These are phyloP conservation scores for Lycia hirtaria DNA, from an alignment of 2,888 invertebrate species.

Conservation along the genomic window DNA sequence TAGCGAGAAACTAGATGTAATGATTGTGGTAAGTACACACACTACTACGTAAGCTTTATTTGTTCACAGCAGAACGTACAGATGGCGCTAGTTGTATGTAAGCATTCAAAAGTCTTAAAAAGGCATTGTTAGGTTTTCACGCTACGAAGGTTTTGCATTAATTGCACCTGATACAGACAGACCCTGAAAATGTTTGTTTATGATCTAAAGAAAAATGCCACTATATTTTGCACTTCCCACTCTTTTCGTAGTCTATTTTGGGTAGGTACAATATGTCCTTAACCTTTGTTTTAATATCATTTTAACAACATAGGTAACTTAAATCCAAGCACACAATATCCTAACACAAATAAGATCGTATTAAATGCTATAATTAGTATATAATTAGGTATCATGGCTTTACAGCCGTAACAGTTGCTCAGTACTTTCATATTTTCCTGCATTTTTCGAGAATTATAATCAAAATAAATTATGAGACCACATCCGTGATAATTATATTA, in stretches of 20 bases:
- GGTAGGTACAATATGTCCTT: slow-evolving; percentile 2
- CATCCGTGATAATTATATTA: too few relatives aligned
- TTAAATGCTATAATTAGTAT: too few relatives aligned
- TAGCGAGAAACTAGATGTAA: background rate
- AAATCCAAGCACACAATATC: too few relatives aligned
- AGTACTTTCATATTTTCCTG: too few relatives aligned
- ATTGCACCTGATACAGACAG: slow-evolving; percentile 4
- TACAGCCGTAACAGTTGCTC: too few relatives aligned
- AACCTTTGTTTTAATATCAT: slow-evolving; percentile 4
- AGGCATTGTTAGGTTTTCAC: background rate
- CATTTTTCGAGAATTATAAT: too few relatives aligned
- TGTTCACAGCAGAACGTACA: slow-evolving; percentile 24
- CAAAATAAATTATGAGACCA: too few relatives aligned
- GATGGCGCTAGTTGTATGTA: slow-evolving; percentile 33
- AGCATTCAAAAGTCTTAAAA: background rate
- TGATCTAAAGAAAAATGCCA: slow-evolving; percentile 4
- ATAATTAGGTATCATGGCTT: too few relatives aligned
- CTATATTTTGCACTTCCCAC: slow-evolving; percentile 19
- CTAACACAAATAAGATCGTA: too few relatives aligned
- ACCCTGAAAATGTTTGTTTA: slow-evolving; percentile 31
- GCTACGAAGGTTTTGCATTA: slow-evolving; percentile 7
- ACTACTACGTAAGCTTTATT: slow-evolving; percentile 13
- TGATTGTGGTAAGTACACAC: background rate
- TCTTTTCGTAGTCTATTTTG: background rate
- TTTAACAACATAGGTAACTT: background rate